Conservation (phyloP, 2,113 vertebrate species). For the Phrynosoma blainvillii region DNA sequence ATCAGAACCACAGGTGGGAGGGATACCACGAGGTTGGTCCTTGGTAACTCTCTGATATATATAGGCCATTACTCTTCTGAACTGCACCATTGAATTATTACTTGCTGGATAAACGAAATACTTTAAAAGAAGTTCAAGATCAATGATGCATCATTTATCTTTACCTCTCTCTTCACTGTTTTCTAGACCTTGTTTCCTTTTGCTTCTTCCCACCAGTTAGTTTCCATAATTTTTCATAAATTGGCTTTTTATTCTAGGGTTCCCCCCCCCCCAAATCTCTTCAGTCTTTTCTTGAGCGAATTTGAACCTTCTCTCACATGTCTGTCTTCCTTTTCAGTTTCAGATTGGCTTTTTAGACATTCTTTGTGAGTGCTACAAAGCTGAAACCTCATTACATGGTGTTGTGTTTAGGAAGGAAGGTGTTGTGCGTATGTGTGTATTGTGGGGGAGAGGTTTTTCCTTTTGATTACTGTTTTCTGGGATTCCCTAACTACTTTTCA, state of each 20-base stretch:
- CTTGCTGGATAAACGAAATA: no score
- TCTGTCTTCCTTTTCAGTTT: background rate
- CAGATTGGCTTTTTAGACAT: background rate
- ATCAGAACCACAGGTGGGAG: no score
- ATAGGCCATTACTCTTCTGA: no score
- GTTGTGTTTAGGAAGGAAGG: background rate
- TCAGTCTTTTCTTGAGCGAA: slow-evolving; percentile 10
- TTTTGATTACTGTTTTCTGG: slow-evolving; percentile 41
- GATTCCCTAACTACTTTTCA: slow-evolving; percentile 30
- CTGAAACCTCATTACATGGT: background rate
- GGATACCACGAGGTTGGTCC: no score
- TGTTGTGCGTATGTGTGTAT: background rate
- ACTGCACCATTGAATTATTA: no score
- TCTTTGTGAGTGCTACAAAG: slow-evolving; percentile 4
- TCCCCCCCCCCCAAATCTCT: background rate
- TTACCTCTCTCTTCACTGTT: background rate
- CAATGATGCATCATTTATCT: background rate
- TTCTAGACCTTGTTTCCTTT: slow-evolving; percentile 6
- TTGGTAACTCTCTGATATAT: no score
- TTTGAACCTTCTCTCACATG: background rate
- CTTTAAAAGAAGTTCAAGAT: background rate
- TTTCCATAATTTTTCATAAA: slow-evolving; percentile 10
- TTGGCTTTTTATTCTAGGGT: background rate
- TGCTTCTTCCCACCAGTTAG: background rate
- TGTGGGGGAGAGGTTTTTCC: accelerated